A percentile compares a stretch with the other conserved stretches of the same genome.
Evolutionary conservation across 2,888 invertebrate genomes (phyloP).

Genomic region (Idaea aversata): DNA sequence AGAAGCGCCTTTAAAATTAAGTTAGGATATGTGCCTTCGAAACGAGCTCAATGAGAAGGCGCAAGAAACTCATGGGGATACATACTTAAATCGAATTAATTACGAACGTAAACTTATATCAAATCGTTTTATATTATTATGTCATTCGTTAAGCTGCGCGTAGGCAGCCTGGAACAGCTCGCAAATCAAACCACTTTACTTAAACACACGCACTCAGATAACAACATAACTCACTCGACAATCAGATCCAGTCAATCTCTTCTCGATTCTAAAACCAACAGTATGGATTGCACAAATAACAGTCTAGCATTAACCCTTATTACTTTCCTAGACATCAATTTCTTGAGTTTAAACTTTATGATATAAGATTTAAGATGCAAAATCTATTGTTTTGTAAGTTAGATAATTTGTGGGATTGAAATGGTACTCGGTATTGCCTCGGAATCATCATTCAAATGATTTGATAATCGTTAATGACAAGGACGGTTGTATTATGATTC

Average conservation of each 20-base stretch:
- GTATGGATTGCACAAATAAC: conserved; percentile 73
- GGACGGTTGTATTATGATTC: conserved; percentile 43
- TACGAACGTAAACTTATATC: conserved; percentile 40
- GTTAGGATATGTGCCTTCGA: no score
- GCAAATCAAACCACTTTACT: conserved; percentile 62
- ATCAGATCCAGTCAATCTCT: conserved; percentile 65
- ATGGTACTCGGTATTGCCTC: conserved; percentile 44
- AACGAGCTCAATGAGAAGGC: no score
- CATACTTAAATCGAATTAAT: conserved; percentile 46
- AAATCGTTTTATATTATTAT: conserved; percentile 40
- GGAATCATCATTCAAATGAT: conserved; percentile 59
- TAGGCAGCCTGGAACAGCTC: conserved; percentile 49
- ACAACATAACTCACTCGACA: conserved; percentile 54
- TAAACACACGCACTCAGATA: conserved; percentile 49
- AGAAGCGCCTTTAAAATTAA: no score
- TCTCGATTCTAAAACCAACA: conserved; percentile 66
- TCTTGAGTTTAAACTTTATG: conserved; percentile 30
- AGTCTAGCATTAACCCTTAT: conserved; percentile 70
- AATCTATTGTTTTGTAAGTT: conserved; percentile 28
- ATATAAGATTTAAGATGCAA: conserved; percentile 29
- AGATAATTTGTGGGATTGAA: conserved; percentile 44
- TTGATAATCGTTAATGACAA: conserved; percentile 64
- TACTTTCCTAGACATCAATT: conserved; percentile 44
- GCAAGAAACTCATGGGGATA: no score
- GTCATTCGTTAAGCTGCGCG: conserved; percentile 50